phyloP scores from a whole-genome alignment of 2,888 invertebrate species.

The Poecilus cupreus region DNA sequence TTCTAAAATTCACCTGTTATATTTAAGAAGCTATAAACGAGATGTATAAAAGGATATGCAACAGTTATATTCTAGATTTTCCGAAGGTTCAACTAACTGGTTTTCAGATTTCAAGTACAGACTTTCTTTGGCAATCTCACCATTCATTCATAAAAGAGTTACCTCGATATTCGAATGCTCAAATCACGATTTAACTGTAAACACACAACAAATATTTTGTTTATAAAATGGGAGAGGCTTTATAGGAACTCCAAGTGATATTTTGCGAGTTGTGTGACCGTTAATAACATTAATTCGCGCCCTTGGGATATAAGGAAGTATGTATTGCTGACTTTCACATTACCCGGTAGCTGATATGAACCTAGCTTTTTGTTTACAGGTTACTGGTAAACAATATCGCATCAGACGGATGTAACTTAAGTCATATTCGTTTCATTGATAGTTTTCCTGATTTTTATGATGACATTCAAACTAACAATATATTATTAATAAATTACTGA shows the following conservation, averaged over 20 bases:
- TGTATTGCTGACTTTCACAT: not conserved
- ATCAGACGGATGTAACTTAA: not conserved
- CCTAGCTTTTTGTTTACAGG: not conserved
- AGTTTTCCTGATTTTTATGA: not conserved
- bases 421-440: not conserved
- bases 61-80: too few relatives aligned
- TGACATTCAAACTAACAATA: too few relatives aligned
- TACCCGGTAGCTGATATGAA: not conserved
- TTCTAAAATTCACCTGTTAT: too few relatives aligned
- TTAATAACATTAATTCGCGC: not conserved
- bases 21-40: too few relatives aligned
- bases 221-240: not conserved
- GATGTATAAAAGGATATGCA: too few relatives aligned
- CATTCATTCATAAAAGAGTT: too few relatives aligned
- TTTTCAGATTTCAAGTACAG: too few relatives aligned
- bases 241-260: not conserved
- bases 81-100: too few relatives aligned
- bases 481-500: too few relatives aligned
- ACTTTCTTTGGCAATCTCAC: not conserved
- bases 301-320: slow-evolving; percentile 30
- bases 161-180: too few relatives aligned
- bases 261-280: slow-evolving; percentile 28
- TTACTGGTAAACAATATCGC: not conserved
- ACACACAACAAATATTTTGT: not conserved
- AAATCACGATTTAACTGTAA: too few relatives aligned